Conservation (phyloP, 2,113 vertebrate genomes). For the Phylloscopus trochiloides region DNA sequence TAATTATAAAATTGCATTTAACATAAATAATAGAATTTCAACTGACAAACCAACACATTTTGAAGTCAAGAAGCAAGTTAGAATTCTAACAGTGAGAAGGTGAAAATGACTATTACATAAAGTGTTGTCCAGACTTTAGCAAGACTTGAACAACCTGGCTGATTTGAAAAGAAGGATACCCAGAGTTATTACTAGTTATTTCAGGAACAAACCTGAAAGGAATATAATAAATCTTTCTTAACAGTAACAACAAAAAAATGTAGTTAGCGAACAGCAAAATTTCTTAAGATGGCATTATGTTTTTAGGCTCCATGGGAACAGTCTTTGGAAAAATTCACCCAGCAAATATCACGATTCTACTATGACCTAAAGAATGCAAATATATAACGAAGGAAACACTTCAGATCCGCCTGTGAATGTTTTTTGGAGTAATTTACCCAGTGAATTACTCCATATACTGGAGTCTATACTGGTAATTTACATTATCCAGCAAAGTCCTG, state of each 20-base stretch:
- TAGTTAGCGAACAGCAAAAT: background rate
- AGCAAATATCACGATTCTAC: background rate
- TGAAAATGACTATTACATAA: background rate
- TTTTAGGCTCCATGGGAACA: background rate
- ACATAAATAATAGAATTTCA: background rate
- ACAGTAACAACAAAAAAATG: background rate
- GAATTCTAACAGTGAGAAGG: background rate
- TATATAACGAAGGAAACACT: background rate
- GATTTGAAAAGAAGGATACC: background rate
- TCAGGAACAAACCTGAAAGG: background rate
- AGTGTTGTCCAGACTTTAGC: background rate
- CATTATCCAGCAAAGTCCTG: background rate
- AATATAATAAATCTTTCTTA: background rate
- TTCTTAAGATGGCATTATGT: background rate
- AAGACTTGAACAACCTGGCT: background rate
- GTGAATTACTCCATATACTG: background rate
- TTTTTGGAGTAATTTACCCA: background rate
- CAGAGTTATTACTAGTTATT: background rate
- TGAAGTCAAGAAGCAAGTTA: background rate
- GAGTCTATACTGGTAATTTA: background rate
- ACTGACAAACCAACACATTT: background rate
- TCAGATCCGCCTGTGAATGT: background rate
- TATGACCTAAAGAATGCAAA: background rate
- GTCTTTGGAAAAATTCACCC: background rate
- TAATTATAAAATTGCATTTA: background rate